Base-by-base conservation (phyloP, 2,113 vertebrate genomes). In the Lepus europaeus region DNA sequence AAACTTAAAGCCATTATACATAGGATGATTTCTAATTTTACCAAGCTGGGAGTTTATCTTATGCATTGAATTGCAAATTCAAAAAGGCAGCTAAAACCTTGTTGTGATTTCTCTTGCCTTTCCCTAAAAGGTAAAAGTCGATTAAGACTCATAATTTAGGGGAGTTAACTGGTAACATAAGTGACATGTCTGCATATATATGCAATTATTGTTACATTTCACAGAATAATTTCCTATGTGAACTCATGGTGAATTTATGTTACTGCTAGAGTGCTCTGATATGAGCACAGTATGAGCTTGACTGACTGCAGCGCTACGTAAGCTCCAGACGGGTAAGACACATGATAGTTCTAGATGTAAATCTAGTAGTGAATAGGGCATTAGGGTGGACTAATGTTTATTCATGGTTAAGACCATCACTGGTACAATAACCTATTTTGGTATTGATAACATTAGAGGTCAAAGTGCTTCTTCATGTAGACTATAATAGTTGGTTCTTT, bases 371-470 rank as follows among this genome's bases (percentile, higher is more conserved):
- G 39, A 0, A 14, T 88, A 64, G 0, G 36, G 66, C 0, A 53
- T 9, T 0, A 36, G 11, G 0, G 89, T 22, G 0, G 49, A 56
- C 0, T 0, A 82, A 25, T 0, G 56, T 36, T 0, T 90, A 19
- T 0, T 80, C 29, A 0, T 27, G 0, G 22, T 68, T 0, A 97
- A 33, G 0, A 72, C 27, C 1, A 78, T 8, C 0, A 78, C 23
- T 0, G 36, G 80, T 0, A 10, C 63, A 0, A 1, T 0, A 0
- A 12, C 10, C 0, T 89, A 84, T 0, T 82, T 27, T 0, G 29
- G 0, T 0, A n/a, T 33, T 0, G 79, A 87, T 0, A 69, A 76
- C 0, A 22, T 83, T 0, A 91, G 66, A 0, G 81, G 66, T 0
- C 9, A 17, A 0, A 73, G 16, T 0, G 83, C 5, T 0, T 96